Evolutionary conservation across 2,888 invertebrate species (phyloP).

Genomic region (Melangyna quadrimaculata): DNA sequence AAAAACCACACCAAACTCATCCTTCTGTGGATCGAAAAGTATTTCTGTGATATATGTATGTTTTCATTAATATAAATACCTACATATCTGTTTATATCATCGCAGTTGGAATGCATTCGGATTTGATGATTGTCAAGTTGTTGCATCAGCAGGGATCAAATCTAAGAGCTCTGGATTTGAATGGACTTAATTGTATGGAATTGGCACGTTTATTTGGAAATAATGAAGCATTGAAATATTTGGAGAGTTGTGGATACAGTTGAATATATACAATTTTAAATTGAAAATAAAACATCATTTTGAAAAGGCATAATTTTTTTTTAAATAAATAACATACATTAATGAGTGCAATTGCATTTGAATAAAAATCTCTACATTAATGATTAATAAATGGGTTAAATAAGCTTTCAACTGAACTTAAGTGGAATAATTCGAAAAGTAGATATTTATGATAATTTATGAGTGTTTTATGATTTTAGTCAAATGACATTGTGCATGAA

Average conservation of each 20-base stretch:
- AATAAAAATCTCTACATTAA: no score
- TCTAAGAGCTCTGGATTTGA: conserved; percentile 74
- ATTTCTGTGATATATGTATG: neutral
- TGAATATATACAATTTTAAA: neutral
- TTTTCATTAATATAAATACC: neutral
- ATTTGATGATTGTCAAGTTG: conserved; percentile 77
- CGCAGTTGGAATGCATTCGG: conserved; percentile 78
- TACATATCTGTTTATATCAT: neutral
- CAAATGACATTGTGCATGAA: no score
- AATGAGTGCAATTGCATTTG: no score
- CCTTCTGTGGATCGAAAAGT: neutral
- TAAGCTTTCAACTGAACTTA: no score
- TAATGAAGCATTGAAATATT: conserved; percentile 75
- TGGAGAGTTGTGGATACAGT: conserved; percentile 73
- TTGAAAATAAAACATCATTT: neutral
- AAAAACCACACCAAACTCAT: neutral
- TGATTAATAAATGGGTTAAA: no score
- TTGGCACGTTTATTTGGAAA: conserved; percentile 77
- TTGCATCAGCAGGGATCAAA: conserved; percentile 77
- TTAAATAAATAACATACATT: no score
- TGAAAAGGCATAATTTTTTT: no score
- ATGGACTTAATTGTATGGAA: conserved; percentile 76
- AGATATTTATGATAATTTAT: no score
- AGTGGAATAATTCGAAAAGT: no score
- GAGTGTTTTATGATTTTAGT: no score